phyloP scores from a whole-genome alignment of 1,140 invertebrate species.

The Branchinecta lindahli region DNA sequence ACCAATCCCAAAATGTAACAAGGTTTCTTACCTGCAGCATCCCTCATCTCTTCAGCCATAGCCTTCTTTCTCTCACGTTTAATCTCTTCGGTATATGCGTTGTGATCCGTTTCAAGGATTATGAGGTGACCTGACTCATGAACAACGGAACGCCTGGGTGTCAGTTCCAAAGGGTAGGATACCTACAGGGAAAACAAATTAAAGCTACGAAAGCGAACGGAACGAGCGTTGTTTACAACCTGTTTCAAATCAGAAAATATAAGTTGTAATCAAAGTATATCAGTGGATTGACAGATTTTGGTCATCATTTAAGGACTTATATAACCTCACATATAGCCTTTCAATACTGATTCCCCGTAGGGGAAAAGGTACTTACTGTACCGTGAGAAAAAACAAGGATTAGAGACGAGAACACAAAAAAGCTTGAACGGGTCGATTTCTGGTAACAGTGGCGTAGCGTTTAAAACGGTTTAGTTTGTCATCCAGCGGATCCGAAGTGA shows the following conservation, averaged over 20 bases:
- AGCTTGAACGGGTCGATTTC: too few relatives aligned
- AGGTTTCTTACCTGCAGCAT: conserved; percentile 54
- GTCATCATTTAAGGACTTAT: not conserved
- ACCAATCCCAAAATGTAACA: conserved; percentile 35
- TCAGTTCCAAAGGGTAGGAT: conserved; percentile 79
- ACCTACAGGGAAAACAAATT: conserved; percentile 32
- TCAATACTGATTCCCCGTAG: too few relatives aligned
- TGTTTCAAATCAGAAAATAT: not conserved
- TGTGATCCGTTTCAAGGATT: conserved; percentile 94
- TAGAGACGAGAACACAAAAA: too few relatives aligned
- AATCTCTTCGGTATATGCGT: conserved; percentile 93
- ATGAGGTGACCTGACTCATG: conserved; percentile 88
- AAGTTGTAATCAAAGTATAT: not conserved
- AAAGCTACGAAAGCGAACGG: not conserved
- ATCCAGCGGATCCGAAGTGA: too few relatives aligned
- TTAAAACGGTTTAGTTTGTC: too few relatives aligned
- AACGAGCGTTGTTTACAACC: not conserved
- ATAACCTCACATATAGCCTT: not conserved
- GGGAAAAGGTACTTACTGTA: too few relatives aligned
- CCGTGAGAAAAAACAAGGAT: too few relatives aligned
- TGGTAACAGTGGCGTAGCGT: too few relatives aligned
- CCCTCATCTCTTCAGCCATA: conserved; percentile 82
- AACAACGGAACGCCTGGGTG: conserved; percentile 86
- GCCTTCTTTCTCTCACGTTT: conserved; percentile 74
- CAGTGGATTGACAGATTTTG: conserved; percentile 7